Evolutionary conservation across 2,888 invertebrate genomes (phyloP), one percentile per base, ranked within the genome.

Genomic region (Drosophila cognata): DNA sequence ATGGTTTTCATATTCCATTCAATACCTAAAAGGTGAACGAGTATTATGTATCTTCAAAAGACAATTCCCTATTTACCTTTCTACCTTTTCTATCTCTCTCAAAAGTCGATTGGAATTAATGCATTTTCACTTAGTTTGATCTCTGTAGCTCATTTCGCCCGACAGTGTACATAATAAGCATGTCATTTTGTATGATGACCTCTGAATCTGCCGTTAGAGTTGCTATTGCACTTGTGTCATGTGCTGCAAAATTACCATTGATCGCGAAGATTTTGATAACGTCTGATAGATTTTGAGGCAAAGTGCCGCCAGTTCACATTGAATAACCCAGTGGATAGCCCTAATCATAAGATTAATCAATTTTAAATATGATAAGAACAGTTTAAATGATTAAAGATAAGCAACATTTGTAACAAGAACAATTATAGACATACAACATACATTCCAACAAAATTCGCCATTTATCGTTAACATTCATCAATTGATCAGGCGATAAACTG

Each of bases 201-300:
- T 4, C 46, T 21, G 25, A 25, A 25, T 46, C 25, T 28, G 4
- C 21, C 21, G 46, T 46, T 25, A 25, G 46, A 46, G 46, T 8
- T 46, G 7, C 21, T 25, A 72, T 63, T 62, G 64, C 82, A 78
- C 71, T 66, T 58, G 69, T 59, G 67, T 35, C 36, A 59, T 53
- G 78, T 55, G 50, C 58, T 50, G 55, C 83, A 62, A 66, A 79
- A 59, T 64, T 71, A 57, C 62, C 76, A 73, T 62, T 55, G 72
- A 72, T 82, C 61, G 85, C 77, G 71, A 69, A 74, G 1, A 8
- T 51, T 53, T 77, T 72, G 68, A 88, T 71, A 88, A 88, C 74
- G 83, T 88, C 83, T 83, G 83, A 83, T 83, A 83, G 83, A 72
- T 79, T 79, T 89, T 87, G 85, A 67, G 71, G 82, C 74, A 72